Evolutionary conservation across 2,113 vertebrate species (phyloP).

Genomic region (Zapus hudsonius): DNA sequence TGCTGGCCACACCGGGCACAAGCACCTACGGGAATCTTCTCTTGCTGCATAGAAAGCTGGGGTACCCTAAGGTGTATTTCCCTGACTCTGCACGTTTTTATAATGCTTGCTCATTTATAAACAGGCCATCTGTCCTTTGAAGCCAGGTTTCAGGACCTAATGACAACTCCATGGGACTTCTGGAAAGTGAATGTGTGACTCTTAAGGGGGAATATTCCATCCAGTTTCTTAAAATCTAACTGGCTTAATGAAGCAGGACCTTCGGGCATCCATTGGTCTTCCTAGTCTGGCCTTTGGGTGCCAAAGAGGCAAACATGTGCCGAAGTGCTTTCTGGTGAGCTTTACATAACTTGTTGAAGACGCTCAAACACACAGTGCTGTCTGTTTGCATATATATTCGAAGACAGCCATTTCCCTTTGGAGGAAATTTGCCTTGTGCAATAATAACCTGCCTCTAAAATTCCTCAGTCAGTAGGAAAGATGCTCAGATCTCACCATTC

Average conservation of each 20-base stretch:
- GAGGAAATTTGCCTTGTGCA: neutral
- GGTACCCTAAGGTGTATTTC: accelerated
- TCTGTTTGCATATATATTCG: neutral
- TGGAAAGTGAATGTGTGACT: neutral
- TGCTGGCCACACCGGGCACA: accelerated
- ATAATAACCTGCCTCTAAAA: neutral
- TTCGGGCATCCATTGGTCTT: neutral
- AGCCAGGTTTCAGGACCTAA: neutral
- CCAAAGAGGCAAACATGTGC: neutral
- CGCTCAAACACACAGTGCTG: neutral
- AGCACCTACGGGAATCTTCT: neutral
- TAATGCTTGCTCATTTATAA: neutral
- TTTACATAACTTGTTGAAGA: neutral
- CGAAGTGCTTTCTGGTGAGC: neutral
- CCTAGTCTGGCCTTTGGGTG: neutral
- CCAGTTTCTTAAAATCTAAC: neutral
- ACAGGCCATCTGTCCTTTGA: neutral
- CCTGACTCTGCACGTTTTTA: neutral
- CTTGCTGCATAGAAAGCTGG: neutral
- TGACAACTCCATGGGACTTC: neutral
- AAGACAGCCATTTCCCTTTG: neutral
- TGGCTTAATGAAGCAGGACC: neutral
- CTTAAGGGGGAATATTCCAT: accelerated
- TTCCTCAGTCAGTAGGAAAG: neutral
- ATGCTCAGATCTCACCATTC: neutral